A percentile compares a stretch with the other conserved stretches of the same genome.
Conservation (phyloP, 37 sponge, comb jelly and placozoan species). For the Spongia lamella region DNA sequence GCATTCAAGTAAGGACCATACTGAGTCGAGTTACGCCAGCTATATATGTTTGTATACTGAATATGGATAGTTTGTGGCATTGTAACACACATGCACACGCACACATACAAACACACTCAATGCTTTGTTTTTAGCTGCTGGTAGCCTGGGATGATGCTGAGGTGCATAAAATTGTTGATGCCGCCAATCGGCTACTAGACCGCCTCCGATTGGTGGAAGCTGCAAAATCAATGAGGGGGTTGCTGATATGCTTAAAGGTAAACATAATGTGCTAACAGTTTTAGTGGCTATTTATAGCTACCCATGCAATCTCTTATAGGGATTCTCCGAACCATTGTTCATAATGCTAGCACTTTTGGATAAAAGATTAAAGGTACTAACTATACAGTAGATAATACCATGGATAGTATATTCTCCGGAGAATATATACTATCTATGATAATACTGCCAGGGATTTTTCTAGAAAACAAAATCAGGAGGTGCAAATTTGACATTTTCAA, state of each 20-base stretch:
- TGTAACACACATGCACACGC: not conserved
- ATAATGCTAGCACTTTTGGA: constrained; percentile 56
- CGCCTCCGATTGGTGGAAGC: constrained; percentile 65
- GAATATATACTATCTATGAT: too few relatives aligned
- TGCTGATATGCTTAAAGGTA: constrained; percentile 84
- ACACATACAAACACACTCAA: too few relatives aligned
- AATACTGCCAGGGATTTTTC: too few relatives aligned
- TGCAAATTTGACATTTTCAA: too few relatives aligned
- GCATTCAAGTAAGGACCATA: not conserved
- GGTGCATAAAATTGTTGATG: constrained; percentile 52
- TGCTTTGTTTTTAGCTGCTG: constrained; percentile 38
- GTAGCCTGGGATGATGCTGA: constrained; percentile 74
- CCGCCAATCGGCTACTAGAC: constrained; percentile 67
- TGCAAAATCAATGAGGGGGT: constrained; percentile 75
- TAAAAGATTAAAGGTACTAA: constrained; percentile 56
- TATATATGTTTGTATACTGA: too few relatives aligned
- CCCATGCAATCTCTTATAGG: constrained; percentile 26
- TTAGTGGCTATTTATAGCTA: not conserved
- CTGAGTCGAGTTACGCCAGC: too few relatives aligned
- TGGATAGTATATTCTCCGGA: too few relatives aligned
- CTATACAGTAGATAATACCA: too few relatives aligned
- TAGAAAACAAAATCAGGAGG: too few relatives aligned
- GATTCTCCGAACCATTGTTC: constrained; percentile 72
- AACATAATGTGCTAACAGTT: not conserved
- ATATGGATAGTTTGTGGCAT: too few relatives aligned